Percentiles rank a stretch among this genome's conserved stretches.
phyloP scores from a whole-genome alignment of 2,113 vertebrate genomes.

The Platycercus adscitus region DNA sequence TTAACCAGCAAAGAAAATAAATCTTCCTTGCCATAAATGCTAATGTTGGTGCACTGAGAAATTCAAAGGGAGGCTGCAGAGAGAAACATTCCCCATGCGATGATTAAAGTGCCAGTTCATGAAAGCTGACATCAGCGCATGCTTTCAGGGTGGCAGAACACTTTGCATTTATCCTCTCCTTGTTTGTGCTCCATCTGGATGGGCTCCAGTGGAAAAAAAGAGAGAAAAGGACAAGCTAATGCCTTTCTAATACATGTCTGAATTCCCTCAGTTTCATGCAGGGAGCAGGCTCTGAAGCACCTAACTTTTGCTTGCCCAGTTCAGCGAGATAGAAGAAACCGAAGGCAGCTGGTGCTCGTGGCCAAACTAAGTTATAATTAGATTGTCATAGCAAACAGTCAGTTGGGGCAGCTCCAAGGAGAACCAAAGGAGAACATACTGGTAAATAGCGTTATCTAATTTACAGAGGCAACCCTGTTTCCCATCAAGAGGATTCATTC shows the following conservation, averaged over 20 bases:
- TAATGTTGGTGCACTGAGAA: conserved; percentile 17
- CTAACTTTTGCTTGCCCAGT: neutral
- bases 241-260: conserved; percentile 42
- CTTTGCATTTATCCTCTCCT: conserved; percentile 60
- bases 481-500: neutral
- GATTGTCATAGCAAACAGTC: conserved; percentile 20
- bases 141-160: conserved; percentile 44
- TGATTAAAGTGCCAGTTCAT: conserved; percentile 56
- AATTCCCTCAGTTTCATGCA: neutral
- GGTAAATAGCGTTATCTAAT: neutral
- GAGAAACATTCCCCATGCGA: conserved; percentile 4
- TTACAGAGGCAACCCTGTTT: neutral
- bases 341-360: neutral
- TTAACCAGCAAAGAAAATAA: conserved; percentile 25
- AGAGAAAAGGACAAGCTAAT: conserved; percentile 19
- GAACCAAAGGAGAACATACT: neutral
- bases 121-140: conserved; percentile 56
- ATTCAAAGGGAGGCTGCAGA: conserved; percentile 33
- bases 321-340: neutral
- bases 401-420: neutral
- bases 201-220: conserved; percentile 22
- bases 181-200: conserved; percentile 70
- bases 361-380: conserved; percentile 29
- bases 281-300: neutral
- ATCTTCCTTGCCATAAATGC: conserved; percentile 48